Conservation (phyloP, 2,113 vertebrate species). For the Amphiprion percula region DNA sequence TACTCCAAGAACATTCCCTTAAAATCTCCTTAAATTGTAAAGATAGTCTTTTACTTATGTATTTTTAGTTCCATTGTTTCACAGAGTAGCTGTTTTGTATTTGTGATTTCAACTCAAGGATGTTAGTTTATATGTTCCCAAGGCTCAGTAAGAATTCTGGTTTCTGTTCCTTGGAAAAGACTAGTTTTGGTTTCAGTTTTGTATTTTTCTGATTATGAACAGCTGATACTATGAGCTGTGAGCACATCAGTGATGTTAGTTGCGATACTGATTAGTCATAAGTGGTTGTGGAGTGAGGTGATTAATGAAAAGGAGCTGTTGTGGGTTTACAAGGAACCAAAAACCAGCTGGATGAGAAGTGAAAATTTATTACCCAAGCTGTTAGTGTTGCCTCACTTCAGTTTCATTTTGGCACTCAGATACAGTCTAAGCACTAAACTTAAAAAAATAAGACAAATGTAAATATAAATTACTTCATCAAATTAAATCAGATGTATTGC, state of each 20-base stretch:
- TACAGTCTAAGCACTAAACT: too few species aligned
- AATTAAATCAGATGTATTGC: too few species aligned
- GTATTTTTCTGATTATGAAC: neutral
- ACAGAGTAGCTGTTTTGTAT: neutral
- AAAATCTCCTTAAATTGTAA: too few species aligned
- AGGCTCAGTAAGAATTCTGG: neutral
- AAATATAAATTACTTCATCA: neutral
- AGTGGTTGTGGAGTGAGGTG: neutral
- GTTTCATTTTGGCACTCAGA: neutral
- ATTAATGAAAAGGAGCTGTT: neutral
- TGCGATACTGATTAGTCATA: neutral
- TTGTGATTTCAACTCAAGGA: too few species aligned
- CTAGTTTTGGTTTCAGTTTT: conserved; percentile 8
- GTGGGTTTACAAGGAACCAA: neutral
- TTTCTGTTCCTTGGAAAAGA: neutral
- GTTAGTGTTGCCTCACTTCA: neutral
- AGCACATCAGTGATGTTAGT: neutral
- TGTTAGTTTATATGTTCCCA: neutral
- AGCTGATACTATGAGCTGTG: neutral
- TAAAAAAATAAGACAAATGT: too few species aligned
- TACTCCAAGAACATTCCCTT: neutral
- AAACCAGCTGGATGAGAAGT: neutral
- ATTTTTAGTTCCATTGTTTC: too few species aligned
- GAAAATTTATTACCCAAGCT: neutral
- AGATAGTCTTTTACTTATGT: too few species aligned